Percentiles rank a stretch among this genome's conserved stretches.
These are phyloP conservation scores for Prionace glauca DNA, from an alignment of 2,797 vertebrate species.

Conservation along the genomic window DNA sequence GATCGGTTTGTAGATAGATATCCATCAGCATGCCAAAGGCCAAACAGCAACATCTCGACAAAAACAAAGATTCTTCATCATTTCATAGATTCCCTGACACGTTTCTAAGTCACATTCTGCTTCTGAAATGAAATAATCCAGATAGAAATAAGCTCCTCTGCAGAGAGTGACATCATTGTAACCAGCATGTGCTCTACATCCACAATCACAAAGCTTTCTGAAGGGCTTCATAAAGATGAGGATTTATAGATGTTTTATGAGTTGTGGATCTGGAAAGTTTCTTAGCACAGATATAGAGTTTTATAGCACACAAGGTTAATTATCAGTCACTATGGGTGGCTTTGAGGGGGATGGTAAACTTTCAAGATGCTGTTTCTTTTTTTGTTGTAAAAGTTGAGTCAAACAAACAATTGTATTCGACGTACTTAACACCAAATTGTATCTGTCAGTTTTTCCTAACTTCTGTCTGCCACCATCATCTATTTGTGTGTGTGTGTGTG, in stretches of 20 bases:
- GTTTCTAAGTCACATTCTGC: neutral
- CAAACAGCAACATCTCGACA: neutral
- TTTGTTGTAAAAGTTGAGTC: neutral
- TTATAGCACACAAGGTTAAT: neutral
- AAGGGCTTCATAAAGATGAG: neutral
- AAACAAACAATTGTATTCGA: neutral
- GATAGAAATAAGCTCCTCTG: neutral
- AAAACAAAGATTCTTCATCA: neutral
- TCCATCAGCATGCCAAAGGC: neutral
- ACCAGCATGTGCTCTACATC: no score
- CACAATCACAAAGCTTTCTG: neutral
- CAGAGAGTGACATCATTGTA: neutral
- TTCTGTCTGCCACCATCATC: neutral
- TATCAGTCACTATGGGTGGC: neutral
- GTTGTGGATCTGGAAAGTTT: neutral
- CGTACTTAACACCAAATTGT: neutral
- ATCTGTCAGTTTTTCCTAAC: neutral
- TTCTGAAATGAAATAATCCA: neutral
- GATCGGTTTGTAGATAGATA: neutral
- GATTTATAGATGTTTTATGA: neutral
- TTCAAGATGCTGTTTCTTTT: neutral
- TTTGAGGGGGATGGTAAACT: neutral
- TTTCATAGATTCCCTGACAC: neutral
- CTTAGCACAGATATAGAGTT: constrained; percentile 1
- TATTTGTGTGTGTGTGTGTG: neutral